Base-by-base conservation (phyloP, 2,888 invertebrate genomes). In the Tipula confusa region DNA sequence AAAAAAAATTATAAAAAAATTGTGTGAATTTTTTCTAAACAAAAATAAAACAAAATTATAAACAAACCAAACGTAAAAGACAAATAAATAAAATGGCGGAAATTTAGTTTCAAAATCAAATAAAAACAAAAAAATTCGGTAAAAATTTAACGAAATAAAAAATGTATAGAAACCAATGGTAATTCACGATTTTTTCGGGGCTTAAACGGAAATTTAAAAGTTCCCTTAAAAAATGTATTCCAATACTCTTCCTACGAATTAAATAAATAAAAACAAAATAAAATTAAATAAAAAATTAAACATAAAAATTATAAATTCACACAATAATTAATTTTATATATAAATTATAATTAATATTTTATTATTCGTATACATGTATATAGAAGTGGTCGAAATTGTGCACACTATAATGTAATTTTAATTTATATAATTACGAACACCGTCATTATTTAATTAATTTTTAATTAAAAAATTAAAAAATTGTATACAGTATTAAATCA, bases 191-290 rank as follows among this genome's bases (percentile, higher is more conserved):
- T 64, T 64, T 64, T 64, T 64, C 64, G 64, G 24, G 64, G 64
- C 64, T 24, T 64, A 24, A 64, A 64, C 64, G 64, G 64, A 24
- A 24, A 64, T 64, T 64, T 64, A 64, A 64, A 64, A 64, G 64
- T n/a, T 24, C 64, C 64, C 64, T 64, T 64, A 64, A 18, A 64
- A 64, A 64, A 64, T 24, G 64, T 64, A 64, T 64, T 64, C 64
- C 64, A 64, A 64, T 64, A 64, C 64, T 64, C 64, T 64, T 64
- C 64, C 64, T 64, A 64, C 64, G 64, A 64, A n/a, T n/a, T n/a
- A n/a, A 64, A 64, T 64, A 64, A 64, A 64, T 2, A 64, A 43
- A 3, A 38, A 64, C 3, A 24, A 64, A 64, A 64, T 24, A 64
- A 64, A 24, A 24, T 24, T n/a, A n/a, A 24, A 18, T 3, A 24